These are phyloP conservation scores for Pterocles orientalis DNA, from an alignment of 2,113 vertebrate species.

Conservation along the genomic window DNA sequence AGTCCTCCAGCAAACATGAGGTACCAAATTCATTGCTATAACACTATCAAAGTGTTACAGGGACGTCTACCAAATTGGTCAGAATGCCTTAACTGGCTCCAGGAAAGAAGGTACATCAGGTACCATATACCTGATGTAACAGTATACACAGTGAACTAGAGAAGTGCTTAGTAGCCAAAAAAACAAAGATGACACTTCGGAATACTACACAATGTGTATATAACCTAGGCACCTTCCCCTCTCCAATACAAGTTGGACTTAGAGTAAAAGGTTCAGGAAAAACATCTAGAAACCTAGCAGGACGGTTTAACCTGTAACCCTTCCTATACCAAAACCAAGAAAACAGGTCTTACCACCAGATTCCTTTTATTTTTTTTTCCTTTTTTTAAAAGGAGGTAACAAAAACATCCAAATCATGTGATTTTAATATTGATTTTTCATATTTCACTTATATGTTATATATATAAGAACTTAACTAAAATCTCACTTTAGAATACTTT, in stretches of 20 bases:
- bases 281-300: neutral
- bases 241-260: neutral
- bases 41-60: neutral
- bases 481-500: slow-evolving; percentile 4
- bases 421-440: slow-evolving; percentile 6
- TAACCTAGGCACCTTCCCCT: neutral
- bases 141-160: neutral
- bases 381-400: neutral
- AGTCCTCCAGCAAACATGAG: slow-evolving; percentile 28
- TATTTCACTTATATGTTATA: neutral
- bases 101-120: neutral
- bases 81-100: neutral
- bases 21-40: slow-evolving; percentile 1
- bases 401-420: neutral
- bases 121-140: neutral
- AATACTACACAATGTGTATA: neutral
- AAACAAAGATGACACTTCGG: neutral
- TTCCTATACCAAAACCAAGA: neutral
- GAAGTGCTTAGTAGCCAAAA: slow-evolving; percentile 3
- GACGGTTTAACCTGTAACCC: neutral
- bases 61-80: neutral
- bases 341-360: neutral
- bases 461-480: neutral
- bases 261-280: slow-evolving; percentile 35
- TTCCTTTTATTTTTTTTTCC: neutral